These are phyloP conservation scores for Drosophila seguyi DNA, from an alignment of 1,140 invertebrate genomes.

Conservation along the genomic window DNA sequence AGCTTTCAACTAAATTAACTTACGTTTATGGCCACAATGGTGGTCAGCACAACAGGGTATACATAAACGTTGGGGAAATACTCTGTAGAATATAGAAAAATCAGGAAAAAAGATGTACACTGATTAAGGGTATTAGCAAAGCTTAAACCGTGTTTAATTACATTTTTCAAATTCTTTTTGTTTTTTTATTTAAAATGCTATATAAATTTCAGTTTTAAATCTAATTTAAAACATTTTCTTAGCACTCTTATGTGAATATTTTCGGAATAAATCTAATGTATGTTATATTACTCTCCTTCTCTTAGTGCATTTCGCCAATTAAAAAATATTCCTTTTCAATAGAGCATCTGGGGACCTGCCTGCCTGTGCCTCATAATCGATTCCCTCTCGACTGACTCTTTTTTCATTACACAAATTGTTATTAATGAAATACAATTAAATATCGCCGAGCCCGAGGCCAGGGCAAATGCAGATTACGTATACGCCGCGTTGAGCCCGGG, in stretches of 20 bases:
- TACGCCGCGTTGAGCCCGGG: slow-evolving; percentile 57
- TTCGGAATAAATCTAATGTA: not conserved
- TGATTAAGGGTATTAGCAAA: not conserved
- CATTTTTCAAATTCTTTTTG: no score
- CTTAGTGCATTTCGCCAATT: not conserved
- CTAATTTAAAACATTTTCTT: not conserved
- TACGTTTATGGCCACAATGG: slow-evolving; percentile 73
- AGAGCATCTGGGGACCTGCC: slow-evolving; percentile 18
- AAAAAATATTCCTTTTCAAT: not conserved
- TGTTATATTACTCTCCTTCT: not conserved
- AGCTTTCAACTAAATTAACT: slow-evolving; percentile 85
- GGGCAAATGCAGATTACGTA: slow-evolving; percentile 74
- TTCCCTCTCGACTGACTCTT: slow-evolving; percentile 18
- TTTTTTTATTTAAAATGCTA: no score
- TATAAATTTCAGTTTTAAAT: not conserved
- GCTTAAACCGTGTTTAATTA: not conserved
- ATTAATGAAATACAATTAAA: slow-evolving; percentile 85
- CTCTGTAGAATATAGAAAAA: not conserved
- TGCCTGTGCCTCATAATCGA: slow-evolving; percentile 6
- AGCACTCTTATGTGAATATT: not conserved
- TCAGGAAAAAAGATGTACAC: not conserved
- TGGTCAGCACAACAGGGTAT: slow-evolving; percentile 26
- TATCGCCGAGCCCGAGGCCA: slow-evolving; percentile 33
- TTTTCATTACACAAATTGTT: slow-evolving; percentile 69
- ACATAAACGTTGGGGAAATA: slow-evolving; percentile 5